Evolutionary conservation across 64 coral and sea anemone species (phyloP).

Genomic region (Stylophora pistillata): DNA sequence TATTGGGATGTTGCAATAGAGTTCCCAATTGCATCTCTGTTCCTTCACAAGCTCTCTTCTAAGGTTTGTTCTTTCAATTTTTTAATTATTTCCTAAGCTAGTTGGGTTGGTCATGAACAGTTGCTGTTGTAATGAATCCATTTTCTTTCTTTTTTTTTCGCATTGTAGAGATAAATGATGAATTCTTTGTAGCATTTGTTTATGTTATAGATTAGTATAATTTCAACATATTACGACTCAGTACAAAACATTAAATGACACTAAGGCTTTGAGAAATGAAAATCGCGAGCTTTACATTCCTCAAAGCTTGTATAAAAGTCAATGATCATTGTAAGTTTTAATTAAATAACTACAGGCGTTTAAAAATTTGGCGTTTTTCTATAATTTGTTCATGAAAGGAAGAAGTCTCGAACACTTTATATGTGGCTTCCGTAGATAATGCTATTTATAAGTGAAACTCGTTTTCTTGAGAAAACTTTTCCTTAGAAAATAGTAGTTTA

Average conservation of each 20-base stretch:
- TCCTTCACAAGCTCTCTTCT: background rate
- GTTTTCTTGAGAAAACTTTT: background rate
- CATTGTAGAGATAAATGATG: background rate
- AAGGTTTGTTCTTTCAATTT: slow-evolving; percentile 20
- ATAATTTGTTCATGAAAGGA: background rate
- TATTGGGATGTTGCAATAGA: background rate
- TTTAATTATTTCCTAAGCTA: background rate
- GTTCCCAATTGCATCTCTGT: background rate
- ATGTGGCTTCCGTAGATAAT: background rate
- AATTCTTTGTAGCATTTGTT: background rate
- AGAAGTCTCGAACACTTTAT: background rate
- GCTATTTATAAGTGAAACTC: background rate
- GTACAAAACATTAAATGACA: no score
- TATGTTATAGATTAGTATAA: background rate
- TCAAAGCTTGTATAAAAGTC: no score
- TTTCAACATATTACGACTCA: background rate
- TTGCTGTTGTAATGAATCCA: background rate
- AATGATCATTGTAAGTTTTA: no score
- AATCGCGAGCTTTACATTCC: no score
- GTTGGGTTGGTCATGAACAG: background rate
- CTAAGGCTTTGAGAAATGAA: no score
- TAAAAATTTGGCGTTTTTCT: no score
- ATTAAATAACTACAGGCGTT: no score
- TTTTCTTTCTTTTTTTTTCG: background rate
- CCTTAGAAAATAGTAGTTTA: background rate